These are phyloP conservation scores for Vanessa cardui DNA, from an alignment of 2,888 invertebrate genomes.

Conservation along the genomic window DNA sequence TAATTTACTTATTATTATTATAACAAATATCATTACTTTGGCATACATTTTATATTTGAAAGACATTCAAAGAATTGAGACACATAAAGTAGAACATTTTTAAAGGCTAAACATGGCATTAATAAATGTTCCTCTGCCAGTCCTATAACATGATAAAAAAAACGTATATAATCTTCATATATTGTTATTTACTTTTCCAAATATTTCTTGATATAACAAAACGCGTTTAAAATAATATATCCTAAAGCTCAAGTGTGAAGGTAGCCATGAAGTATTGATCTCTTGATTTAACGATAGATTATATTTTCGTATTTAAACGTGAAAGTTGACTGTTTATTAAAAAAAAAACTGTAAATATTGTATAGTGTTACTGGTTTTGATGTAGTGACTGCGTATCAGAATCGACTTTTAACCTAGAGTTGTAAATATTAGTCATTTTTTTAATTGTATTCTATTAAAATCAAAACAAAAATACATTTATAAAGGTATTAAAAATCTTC, in stretches of 20 bases:
- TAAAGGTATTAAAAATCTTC: slow-evolving; percentile 15
- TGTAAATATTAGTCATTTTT: slow-evolving; percentile 35
- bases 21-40: no score
- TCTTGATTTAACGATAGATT: slow-evolving; percentile 68
- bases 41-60: no score
- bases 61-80: no score
- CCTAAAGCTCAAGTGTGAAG: slow-evolving; percentile 28
- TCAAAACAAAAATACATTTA: slow-evolving; percentile 16
- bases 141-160: no score
- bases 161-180: neutral
- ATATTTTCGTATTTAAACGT: slow-evolving; percentile 74
- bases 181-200: neutral
- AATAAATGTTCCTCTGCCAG: no score
- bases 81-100: no score
- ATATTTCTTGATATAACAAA: neutral
- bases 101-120: no score
- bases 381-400: slow-evolving; percentile 48
- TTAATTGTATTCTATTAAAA: slow-evolving; percentile 20
- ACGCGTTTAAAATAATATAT: neutral
- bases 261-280: slow-evolving; percentile 61
- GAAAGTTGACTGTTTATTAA: slow-evolving; percentile 58
- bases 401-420: slow-evolving; percentile 9
- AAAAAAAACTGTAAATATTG: slow-evolving; percentile 61
- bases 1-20: no score
- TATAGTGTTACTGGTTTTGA: slow-evolving; percentile 72